phyloP scores from a whole-genome alignment of 1,140 invertebrate genomes.

The Drosophila pectinifera region DNA sequence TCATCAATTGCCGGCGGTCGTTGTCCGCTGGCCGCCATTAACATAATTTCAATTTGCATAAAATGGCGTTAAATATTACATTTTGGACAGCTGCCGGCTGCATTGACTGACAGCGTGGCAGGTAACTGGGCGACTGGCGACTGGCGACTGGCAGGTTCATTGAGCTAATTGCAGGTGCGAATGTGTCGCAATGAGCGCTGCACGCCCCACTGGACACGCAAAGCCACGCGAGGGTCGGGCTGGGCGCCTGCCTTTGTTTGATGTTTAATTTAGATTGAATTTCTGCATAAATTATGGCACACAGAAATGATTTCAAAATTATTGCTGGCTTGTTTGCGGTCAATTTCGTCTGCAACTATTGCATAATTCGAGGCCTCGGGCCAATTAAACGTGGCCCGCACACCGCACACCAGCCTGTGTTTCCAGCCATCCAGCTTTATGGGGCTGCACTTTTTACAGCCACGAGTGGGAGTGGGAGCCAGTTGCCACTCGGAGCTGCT shows the following conservation, averaged over 20 bases:
- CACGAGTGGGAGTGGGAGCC: background rate
- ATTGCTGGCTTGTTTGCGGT: conserved; percentile 64
- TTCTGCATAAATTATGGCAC: conserved; percentile 63
- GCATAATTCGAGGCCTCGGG: conserved; percentile 43
- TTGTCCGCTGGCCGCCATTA: conserved; percentile 56
- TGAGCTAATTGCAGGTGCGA: conserved; percentile 77
- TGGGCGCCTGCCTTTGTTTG: conserved; percentile 30
- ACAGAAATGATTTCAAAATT: conserved; percentile 60
- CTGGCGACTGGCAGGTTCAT: conserved; percentile 39
- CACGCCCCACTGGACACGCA: conserved; percentile 48
- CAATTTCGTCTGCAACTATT: conserved; percentile 49
- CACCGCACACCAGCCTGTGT: too few relatives aligned
- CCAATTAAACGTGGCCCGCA: conserved; percentile 28
- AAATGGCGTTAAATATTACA: conserved; percentile 81
- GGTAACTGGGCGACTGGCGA: background rate
- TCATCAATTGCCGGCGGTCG: conserved; percentile 39
- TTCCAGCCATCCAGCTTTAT: conserved; percentile 32
- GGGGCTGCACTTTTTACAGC: conserved; percentile 16
- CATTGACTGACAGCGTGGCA: conserved; percentile 42
- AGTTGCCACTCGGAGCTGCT: conserved; percentile 12
- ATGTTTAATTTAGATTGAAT: conserved; percentile 76
- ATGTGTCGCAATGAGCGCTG: conserved; percentile 65
- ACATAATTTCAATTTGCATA: conserved; percentile 84
- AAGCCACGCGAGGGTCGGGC: background rate
- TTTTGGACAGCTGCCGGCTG: conserved; percentile 62